A percentile compares a stretch with the other conserved stretches of the same genome.
Conservation (phyloP, 2,797 vertebrate species). For the Scleropages formosus region DNA sequence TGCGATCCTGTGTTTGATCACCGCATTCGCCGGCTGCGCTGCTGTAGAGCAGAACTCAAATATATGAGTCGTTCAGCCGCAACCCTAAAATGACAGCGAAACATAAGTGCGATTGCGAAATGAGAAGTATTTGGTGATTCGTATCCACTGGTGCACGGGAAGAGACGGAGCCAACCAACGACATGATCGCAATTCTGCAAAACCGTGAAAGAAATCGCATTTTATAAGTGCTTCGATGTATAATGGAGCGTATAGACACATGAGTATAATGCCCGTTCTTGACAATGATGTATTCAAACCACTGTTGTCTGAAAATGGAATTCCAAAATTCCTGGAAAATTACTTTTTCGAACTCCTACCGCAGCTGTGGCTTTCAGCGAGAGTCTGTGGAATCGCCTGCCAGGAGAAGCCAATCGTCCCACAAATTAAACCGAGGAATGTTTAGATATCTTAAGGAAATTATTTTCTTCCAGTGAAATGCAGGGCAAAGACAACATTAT, state of each 20-base stretch:
- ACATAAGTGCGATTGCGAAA: too few species aligned
- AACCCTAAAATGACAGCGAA: too few species aligned
- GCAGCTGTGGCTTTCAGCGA: background rate
- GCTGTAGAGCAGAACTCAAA: too few species aligned
- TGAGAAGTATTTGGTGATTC: too few species aligned
- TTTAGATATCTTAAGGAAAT: constrained; percentile 28
- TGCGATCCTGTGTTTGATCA: background rate
- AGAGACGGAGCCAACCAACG: background rate
- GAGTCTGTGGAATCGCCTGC: background rate
- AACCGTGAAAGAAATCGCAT: background rate
- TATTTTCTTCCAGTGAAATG: constrained; percentile 24
- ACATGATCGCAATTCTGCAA: background rate
- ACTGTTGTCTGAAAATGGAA: background rate
- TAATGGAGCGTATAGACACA: too few species aligned
- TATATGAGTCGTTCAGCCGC: too few species aligned
- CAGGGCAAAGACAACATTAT: constrained; percentile 30
- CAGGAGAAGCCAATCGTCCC: background rate
- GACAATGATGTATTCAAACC: background rate
- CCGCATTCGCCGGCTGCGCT: too few species aligned
- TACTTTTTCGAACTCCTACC: constrained; percentile 1
- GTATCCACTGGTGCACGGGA: too few species aligned
- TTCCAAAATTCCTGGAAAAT: background rate
- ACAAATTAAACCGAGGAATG: constrained; percentile 29
- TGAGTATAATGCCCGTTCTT: background rate
- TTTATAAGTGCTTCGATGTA: too few species aligned